Conservation (phyloP, 2,888 invertebrate genomes). For the Cynaeus angustus region DNA sequence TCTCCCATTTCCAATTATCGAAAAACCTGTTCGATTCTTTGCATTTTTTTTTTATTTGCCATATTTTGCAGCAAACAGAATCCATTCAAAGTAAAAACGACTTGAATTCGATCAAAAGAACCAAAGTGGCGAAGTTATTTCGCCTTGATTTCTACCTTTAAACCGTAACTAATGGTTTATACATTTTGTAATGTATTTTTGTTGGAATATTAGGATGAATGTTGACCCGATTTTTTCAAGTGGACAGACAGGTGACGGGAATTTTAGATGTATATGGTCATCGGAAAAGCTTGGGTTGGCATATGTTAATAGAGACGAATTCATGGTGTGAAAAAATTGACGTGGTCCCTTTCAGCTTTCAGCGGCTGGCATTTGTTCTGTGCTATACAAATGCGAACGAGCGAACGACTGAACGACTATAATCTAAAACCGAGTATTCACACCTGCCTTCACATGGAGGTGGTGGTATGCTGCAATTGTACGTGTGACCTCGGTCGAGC, state of each 20-base stretch:
- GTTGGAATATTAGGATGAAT: no score
- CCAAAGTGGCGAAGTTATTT: neutral
- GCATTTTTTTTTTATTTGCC: constrained; percentile 3
- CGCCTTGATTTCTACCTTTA: neutral
- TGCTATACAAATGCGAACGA: constrained; percentile 36
- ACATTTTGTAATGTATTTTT: neutral
- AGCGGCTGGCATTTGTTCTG: constrained; percentile 41
- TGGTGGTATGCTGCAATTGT: constrained; percentile 30
- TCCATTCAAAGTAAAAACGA: constrained; percentile 7
- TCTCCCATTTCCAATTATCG: constrained; percentile 46
- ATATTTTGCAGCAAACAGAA: neutral
- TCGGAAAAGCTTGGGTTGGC: neutral
- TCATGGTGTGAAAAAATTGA: constrained; percentile 43
- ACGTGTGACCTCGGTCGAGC: constrained; percentile 33
- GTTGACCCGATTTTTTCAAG: neutral
- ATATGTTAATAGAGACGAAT: constrained; percentile 37
- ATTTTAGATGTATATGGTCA: constrained; percentile 13
- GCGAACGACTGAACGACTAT: constrained; percentile 25
- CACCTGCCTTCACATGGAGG: constrained; percentile 37
- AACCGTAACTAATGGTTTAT: neutral
- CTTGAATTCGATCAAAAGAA: neutral
- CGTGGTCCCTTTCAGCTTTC: constrained; percentile 41
- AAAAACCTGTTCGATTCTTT: constrained; percentile 34
- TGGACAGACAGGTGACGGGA: constrained; percentile 18
- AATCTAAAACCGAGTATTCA: constrained; percentile 45